Percentiles rank a stretch among this genome's conserved stretches.
These are phyloP conservation scores for Pempheris klunzingeri DNA, from an alignment of 2,797 vertebrate genomes.

Conservation along the genomic window DNA sequence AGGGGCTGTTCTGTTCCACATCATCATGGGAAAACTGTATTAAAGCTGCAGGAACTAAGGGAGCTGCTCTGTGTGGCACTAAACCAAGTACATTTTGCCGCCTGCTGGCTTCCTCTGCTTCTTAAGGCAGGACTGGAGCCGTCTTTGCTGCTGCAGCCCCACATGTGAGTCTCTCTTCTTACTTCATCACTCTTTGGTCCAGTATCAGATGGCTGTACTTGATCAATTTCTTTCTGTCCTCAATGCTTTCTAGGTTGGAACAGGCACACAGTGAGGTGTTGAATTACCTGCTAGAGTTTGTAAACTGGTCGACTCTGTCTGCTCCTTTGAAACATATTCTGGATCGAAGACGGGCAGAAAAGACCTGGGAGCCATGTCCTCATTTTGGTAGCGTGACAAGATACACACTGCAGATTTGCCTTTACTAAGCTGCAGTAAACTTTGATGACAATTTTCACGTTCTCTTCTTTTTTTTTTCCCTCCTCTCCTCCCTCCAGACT, in stretches of 20 bases:
- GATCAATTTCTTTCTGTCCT: background rate
- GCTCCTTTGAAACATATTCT: slow-evolving; percentile 68
- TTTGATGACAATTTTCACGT: background rate
- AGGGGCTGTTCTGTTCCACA: background rate
- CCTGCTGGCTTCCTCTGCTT: slow-evolving; percentile 81
- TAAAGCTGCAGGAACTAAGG: slow-evolving; percentile 62
- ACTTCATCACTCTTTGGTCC: background rate
- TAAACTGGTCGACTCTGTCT: slow-evolving; percentile 81
- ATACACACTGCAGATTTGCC: background rate
- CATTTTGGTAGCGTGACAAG: slow-evolving; percentile 72
- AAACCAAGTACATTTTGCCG: slow-evolving; percentile 54
- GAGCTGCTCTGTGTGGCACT: slow-evolving; percentile 68
- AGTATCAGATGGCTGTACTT: too few relatives aligned
- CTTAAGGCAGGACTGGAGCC: slow-evolving; percentile 82
- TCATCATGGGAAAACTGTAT: background rate
- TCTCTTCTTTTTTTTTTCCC: background rate
- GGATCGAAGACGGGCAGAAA: slow-evolving; percentile 60
- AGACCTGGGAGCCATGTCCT: slow-evolving; percentile 72
- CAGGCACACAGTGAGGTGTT: slow-evolving; percentile 69
- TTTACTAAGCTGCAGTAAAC: background rate
- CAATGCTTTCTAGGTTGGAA: slow-evolving; percentile 64
- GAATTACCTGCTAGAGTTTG: slow-evolving; percentile 83
- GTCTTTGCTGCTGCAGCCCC: slow-evolving; percentile 66
- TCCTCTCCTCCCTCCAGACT: slow-evolving; percentile 59
- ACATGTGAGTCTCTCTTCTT: slow-evolving; percentile 68